Conservation (phyloP, 2,113 vertebrate genomes). For the Odocoileus hemionus region DNA sequence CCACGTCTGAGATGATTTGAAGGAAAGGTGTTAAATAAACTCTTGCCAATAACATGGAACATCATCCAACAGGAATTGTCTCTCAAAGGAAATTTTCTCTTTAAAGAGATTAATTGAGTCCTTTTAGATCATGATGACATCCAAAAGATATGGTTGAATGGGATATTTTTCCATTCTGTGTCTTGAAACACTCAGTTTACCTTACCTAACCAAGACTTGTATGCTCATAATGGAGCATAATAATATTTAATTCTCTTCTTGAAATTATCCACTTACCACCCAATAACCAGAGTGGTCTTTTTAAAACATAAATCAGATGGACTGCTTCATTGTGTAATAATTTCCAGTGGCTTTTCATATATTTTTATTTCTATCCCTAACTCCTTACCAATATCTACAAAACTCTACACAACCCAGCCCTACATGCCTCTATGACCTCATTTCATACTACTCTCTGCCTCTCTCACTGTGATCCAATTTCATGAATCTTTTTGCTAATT, state of each 20-base stretch:
- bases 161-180: neutral
- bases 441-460: neutral
- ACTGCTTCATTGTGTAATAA: neutral
- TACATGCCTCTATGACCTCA: neutral
- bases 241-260: neutral
- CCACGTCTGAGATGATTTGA: neutral
- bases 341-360: neutral
- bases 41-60: constrained; percentile 13
- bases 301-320: neutral
- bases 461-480: neutral
- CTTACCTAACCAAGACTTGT: neutral
- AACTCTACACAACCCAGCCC: neutral
- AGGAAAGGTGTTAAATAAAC: constrained; percentile 8
- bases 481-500: neutral
- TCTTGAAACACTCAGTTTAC: neutral
- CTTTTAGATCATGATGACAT: neutral
- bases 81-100: constrained; percentile 37
- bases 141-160: neutral
- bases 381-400: neutral
- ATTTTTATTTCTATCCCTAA: neutral
- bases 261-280: neutral
- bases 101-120: constrained; percentile 54
- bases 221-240: neutral
- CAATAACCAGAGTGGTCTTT: neutral
- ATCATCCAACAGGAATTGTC: constrained; percentile 33